Percentiles rank a stretch among this genome's conserved stretches.
These are phyloP conservation scores for Cavia porcellus DNA, from an alignment of 2,113 vertebrate species.

Conservation along the genomic window DNA sequence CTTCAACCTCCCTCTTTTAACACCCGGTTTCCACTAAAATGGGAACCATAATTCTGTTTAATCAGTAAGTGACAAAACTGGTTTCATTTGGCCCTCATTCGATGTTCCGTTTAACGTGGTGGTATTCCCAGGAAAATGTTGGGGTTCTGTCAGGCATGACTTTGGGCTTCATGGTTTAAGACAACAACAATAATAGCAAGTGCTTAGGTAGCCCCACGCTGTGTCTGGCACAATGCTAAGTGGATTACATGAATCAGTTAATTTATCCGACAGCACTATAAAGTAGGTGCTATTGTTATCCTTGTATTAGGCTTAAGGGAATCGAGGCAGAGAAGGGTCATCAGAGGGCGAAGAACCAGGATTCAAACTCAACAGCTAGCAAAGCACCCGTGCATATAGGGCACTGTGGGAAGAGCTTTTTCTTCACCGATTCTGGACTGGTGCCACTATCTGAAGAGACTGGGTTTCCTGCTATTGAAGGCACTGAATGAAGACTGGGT, in stretches of 20 bases:
- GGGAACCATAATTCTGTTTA: neutral
- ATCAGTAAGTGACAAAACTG: conserved; percentile 19
- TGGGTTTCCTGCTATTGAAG: neutral
- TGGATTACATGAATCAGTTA: conserved; percentile 31
- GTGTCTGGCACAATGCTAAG: conserved; percentile 48
- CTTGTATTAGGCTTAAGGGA: neutral
- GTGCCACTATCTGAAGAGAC: neutral
- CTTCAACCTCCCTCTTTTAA: neutral
- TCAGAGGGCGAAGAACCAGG: no score
- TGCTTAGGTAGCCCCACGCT: neutral
- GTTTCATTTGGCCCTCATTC: neutral
- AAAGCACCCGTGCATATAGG: neutral
- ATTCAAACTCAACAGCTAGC: neutral
- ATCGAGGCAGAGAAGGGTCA: neutral
- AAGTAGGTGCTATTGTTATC: conserved; percentile 24
- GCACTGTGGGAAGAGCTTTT: neutral
- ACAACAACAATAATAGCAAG: conserved; percentile 6
- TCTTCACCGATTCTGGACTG: neutral
- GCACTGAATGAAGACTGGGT: neutral
- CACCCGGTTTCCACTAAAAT: conserved; percentile 40
- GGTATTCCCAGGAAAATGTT: neutral
- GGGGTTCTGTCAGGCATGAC: neutral
- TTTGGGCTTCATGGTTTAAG: conserved; percentile 11
- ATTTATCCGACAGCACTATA: neutral
- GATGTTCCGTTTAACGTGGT: neutral